Conservation (phyloP, 1,140 invertebrate genomes). For the Gryllus bimaculatus region DNA sequence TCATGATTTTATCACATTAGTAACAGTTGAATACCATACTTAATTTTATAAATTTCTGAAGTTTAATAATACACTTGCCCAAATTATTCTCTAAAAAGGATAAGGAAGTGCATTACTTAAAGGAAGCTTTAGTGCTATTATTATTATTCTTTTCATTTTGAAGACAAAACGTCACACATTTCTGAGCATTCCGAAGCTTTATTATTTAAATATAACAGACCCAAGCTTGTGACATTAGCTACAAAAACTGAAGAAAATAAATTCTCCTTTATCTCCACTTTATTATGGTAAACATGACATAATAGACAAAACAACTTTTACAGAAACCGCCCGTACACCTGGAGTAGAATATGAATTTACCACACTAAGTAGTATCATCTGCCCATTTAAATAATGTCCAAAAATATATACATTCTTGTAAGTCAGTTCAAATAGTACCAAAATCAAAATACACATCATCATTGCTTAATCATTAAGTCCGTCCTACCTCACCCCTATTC, state of each 20-base stretch:
- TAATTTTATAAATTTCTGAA: no score
- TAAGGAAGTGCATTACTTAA: no score
- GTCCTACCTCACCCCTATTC: background rate
- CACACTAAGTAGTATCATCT: background rate
- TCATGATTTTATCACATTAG: no score
- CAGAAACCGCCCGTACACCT: background rate
- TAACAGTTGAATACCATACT: no score
- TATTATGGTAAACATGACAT: background rate
- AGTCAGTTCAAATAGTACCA: slow-evolving; percentile 1
- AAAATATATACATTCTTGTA: slow-evolving; percentile 6
- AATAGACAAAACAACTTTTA: background rate
- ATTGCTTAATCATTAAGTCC: background rate
- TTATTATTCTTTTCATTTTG: background rate
- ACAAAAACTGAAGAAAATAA: background rate
- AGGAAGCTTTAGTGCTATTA: no score
- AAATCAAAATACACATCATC: background rate
- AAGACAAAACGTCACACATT: background rate
- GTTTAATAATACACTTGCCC: no score
- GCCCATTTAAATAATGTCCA: background rate
- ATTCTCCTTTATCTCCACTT: background rate
- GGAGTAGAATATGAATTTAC: background rate
- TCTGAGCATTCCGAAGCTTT: background rate
- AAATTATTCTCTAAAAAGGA: no score
- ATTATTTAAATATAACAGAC: background rate
- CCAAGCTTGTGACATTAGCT: background rate